Evolutionary conservation across 30 jellyfish, hydroid and myxozoan species (phyloP).

Genomic region (Nemopilema nomurai): DNA sequence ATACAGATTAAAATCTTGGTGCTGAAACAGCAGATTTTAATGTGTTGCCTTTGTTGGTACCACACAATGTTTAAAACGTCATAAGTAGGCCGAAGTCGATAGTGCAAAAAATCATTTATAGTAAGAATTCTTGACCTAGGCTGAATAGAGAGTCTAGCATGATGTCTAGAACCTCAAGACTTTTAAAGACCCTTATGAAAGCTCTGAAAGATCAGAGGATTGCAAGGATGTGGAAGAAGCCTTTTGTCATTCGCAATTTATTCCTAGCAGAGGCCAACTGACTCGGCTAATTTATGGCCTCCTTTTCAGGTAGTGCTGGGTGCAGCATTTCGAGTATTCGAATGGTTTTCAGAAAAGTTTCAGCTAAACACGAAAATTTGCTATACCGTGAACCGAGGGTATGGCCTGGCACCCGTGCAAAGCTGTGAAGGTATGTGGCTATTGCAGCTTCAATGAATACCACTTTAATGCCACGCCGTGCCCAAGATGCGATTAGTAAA

Average conservation of each 20-base stretch:
- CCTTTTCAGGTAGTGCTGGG: conserved; percentile 84
- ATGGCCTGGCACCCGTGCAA: conserved; percentile 82
- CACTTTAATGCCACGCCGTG: too few relatives aligned
- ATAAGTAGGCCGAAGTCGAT: too few relatives aligned
- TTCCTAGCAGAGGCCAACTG: neutral
- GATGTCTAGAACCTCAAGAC: too few relatives aligned
- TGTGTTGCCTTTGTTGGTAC: neutral
- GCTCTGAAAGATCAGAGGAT: too few relatives aligned
- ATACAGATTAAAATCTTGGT: too few relatives aligned
- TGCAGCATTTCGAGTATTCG: conserved; percentile 64
- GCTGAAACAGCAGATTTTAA: neutral
- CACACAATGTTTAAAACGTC: too few relatives aligned
- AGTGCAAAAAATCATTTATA: too few relatives aligned
- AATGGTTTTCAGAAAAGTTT: conserved; percentile 49
- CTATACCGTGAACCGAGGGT: conserved; percentile 84
- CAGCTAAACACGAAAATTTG: conserved; percentile 63
- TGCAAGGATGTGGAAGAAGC: too few relatives aligned
- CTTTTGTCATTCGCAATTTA: neutral
- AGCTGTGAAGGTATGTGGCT: conserved; percentile 86
- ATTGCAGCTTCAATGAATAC: neutral
- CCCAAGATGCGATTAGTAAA: too few relatives aligned
- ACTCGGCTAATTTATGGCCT: neutral
- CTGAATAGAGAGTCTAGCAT: too few relatives aligned
- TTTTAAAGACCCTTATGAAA: too few relatives aligned
- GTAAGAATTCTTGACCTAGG: too few relatives aligned